These are phyloP conservation scores for Oriolus oriolus DNA, from an alignment of 2,113 vertebrate species.

Conservation along the genomic window DNA sequence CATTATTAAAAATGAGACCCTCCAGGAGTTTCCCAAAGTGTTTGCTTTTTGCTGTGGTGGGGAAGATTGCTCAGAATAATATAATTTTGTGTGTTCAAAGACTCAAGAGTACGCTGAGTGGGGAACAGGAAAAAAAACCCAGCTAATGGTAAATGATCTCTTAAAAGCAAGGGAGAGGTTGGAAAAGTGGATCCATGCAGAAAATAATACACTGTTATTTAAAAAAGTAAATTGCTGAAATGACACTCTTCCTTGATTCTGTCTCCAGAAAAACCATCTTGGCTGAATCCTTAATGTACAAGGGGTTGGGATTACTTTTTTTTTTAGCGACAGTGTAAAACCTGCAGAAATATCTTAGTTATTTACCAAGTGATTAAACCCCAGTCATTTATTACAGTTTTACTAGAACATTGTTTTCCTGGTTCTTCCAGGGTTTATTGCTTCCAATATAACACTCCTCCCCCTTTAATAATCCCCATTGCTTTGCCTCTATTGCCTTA, in stretches of 20 bases:
- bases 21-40: slow-evolving; percentile 59
- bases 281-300: slow-evolving; percentile 56
- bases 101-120: slow-evolving; percentile 27
- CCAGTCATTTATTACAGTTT: slow-evolving; percentile 65
- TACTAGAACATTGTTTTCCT: slow-evolving; percentile 69
- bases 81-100: slow-evolving; percentile 61
- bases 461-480: slow-evolving; percentile 65
- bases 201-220: slow-evolving; percentile 73
- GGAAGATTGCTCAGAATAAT: slow-evolving; percentile 43
- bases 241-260: slow-evolving; percentile 37
- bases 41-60: slow-evolving; percentile 58
- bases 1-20: slow-evolving; percentile 55
- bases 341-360: slow-evolving; percentile 59
- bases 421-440: slow-evolving; percentile 67
- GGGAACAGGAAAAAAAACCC: neutral
- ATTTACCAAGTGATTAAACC: slow-evolving; percentile 77
- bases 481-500: slow-evolving; percentile 67
- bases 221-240: slow-evolving; percentile 73
- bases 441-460: slow-evolving; percentile 53
- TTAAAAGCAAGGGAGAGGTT: slow-evolving; percentile 66
- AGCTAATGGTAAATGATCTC: slow-evolving; percentile 62
- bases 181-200: slow-evolving; percentile 61
- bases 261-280: slow-evolving; percentile 36
- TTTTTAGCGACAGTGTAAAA: slow-evolving; percentile 58
- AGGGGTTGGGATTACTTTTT: neutral